Percentiles rank a stretch among this genome's conserved stretches.
Evolutionary conservation across 2,797 vertebrate genomes (phyloP).

Genomic region (Microtus obscurus): DNA sequence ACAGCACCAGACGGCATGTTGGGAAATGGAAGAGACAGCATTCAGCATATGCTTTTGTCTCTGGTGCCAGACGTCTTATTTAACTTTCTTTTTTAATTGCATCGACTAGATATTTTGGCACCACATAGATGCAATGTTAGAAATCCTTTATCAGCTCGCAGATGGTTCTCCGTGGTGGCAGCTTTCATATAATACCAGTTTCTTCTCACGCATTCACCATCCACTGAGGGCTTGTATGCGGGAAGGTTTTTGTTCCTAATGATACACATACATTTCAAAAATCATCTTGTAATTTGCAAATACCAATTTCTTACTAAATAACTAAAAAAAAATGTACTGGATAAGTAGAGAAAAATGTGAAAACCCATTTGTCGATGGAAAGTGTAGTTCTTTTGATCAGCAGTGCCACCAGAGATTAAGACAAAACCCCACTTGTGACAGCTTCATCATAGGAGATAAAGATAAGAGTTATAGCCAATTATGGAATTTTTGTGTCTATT

Average conservation of each 20-base stretch:
- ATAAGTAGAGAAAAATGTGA: neutral
- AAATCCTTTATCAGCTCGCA: slow-evolving; percentile 56
- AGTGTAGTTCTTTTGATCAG: neutral
- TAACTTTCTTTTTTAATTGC: slow-evolving; percentile 68
- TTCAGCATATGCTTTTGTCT: slow-evolving; percentile 68
- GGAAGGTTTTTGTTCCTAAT: slow-evolving; percentile 40
- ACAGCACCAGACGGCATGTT: neutral
- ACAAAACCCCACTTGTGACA: neutral
- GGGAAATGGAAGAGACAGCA: slow-evolving; percentile 36
- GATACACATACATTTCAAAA: neutral
- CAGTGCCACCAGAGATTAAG: neutral
- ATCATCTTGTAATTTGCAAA: neutral
- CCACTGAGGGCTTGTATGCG: neutral
- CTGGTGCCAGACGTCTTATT: slow-evolving; percentile 67
- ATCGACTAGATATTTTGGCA: slow-evolving; percentile 61
- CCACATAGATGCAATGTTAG: slow-evolving; percentile 36
- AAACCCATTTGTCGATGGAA: neutral
- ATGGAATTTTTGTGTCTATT: neutral
- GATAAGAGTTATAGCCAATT: neutral
- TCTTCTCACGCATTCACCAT: neutral
- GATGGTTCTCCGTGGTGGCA: slow-evolving; percentile 60
- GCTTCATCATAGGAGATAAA: neutral
- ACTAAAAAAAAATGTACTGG: slow-evolving; percentile 24
- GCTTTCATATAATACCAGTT: neutral
- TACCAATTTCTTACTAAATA: slow-evolving; percentile 6